Evolutionary conservation across 1,140 invertebrate genomes (phyloP).

Genomic region (Eumaeus atala): DNA sequence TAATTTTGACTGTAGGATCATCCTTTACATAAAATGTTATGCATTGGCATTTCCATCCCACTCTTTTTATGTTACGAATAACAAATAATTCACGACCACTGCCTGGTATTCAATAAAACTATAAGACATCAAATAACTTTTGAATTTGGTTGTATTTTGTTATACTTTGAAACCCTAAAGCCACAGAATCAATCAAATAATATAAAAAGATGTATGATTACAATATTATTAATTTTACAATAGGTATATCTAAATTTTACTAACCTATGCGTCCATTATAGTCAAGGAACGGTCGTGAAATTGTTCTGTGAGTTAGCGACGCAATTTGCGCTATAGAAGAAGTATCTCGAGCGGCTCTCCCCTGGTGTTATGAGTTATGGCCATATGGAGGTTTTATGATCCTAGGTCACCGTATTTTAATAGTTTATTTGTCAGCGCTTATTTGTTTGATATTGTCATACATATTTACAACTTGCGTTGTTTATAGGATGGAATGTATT

Average conservation of each 20-base stretch:
- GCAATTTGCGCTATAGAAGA: constrained; percentile 38
- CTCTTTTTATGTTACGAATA: no score
- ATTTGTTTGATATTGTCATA: constrained; percentile 9
- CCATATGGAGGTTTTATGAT: constrained; percentile 20
- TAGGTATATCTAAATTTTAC: constrained; percentile 1
- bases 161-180: no score
- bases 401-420: constrained; percentile 17
- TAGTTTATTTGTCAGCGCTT: constrained; percentile 11
- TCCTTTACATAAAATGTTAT: no score
- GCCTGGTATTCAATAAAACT: no score
- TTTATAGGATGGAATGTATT: no score
- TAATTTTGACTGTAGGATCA: no score
- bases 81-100: no score
- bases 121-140: no score
- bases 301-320: constrained; percentile 32
- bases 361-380: constrained; percentile 30
- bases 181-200: no score
- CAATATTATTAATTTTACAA: neutral
- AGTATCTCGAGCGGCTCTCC: constrained; percentile 29
- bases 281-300: constrained; percentile 25
- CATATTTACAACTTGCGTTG: neutral
- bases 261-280: constrained; percentile 13
- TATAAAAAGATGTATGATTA: no score
- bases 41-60: no score
- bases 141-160: no score